Evolutionary conservation across 2,888 invertebrate genomes (phyloP).

Genomic region (Lasioglossum leucozonium): DNA sequence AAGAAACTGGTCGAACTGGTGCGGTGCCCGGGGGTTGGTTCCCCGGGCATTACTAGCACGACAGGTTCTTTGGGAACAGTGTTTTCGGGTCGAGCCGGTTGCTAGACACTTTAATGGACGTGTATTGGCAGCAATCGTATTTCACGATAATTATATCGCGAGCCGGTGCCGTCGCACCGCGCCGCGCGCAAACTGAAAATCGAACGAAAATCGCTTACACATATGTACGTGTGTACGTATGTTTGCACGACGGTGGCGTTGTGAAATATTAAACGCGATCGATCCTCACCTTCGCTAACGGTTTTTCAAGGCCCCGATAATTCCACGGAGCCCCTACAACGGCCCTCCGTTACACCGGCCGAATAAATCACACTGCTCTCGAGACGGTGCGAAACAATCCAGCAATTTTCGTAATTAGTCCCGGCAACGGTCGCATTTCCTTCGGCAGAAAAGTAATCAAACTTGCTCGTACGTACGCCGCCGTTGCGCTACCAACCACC

Average conservation of each 20-base stretch:
- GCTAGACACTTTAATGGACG: not conserved
- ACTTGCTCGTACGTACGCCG: not conserved
- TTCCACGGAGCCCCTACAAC: not conserved
- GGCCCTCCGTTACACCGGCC: not conserved
- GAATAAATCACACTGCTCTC: constrained; percentile 2
- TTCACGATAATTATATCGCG: not conserved
- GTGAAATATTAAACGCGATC: constrained; percentile 4
- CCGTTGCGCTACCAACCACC: not conserved
- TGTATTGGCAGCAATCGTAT: not conserved
- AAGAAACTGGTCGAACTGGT: constrained; percentile 17
- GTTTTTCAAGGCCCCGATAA: constrained; percentile 7
- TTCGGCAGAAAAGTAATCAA: constrained; percentile 28
- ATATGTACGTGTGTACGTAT: no score
- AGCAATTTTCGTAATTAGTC: constrained; percentile 34
- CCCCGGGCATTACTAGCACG: not conserved
- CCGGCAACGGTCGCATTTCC: constrained; percentile 31
- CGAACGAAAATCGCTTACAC: not conserved
- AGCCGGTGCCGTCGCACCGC: not conserved
- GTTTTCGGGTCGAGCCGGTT: not conserved
- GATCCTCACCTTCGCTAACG: not conserved
- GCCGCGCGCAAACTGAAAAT: not conserved
- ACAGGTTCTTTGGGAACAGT: not conserved
- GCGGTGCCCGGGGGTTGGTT: not conserved
- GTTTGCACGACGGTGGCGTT: not conserved
- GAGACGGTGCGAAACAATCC: constrained; percentile 21